These are phyloP conservation scores for Xiphophorus maculatus DNA, from an alignment of 2,113 vertebrate genomes.

Conservation along the genomic window DNA sequence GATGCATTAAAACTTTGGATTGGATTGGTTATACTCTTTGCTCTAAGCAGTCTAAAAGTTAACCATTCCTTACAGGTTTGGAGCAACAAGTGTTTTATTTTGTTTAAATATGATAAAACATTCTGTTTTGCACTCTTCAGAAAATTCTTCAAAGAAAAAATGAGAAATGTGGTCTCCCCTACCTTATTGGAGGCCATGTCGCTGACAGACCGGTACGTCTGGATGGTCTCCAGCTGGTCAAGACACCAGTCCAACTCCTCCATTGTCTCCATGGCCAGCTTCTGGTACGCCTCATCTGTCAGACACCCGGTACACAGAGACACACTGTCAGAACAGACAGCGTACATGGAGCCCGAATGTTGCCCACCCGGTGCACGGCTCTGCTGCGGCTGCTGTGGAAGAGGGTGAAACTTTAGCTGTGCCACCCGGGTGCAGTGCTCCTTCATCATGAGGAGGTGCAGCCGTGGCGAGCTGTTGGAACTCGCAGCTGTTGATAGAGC, in stretches of 20 bases:
- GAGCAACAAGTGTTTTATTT: conserved; percentile 9
- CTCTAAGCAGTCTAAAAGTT: background rate
- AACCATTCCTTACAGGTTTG: background rate
- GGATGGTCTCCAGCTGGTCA: conserved; percentile 98
- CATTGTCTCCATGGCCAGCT: conserved; percentile 98
- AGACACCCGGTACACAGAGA: conserved; percentile 87
- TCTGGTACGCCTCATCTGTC: conserved; percentile 98
- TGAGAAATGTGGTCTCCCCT: conserved; percentile 57
- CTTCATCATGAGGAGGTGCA: conserved; percentile 80
- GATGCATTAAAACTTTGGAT: conserved; percentile 25
- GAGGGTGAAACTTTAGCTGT: conserved; percentile 62
- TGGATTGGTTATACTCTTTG: conserved; percentile 8
- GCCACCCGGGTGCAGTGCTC: conserved; percentile 69
- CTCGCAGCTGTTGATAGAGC: conserved; percentile 43
- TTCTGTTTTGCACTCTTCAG: background rate
- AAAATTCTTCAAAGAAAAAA: background rate
- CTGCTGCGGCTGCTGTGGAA: conserved; percentile 27
- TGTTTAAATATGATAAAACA: background rate
- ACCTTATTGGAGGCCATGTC: conserved; percentile 99
- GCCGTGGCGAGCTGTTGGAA: conserved; percentile 13
- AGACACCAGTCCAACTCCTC: conserved; percentile 99
- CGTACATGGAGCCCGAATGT: conserved; percentile 25
- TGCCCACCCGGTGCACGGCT: conserved; percentile 3
- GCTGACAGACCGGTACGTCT: conserved; percentile 97
- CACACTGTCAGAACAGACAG: conserved; percentile 80